A percentile compares a stretch with the other conserved stretches of the same genome.
phyloP scores from a whole-genome alignment of 2,888 invertebrate genomes.

The Melangyna quadrimaculata region DNA sequence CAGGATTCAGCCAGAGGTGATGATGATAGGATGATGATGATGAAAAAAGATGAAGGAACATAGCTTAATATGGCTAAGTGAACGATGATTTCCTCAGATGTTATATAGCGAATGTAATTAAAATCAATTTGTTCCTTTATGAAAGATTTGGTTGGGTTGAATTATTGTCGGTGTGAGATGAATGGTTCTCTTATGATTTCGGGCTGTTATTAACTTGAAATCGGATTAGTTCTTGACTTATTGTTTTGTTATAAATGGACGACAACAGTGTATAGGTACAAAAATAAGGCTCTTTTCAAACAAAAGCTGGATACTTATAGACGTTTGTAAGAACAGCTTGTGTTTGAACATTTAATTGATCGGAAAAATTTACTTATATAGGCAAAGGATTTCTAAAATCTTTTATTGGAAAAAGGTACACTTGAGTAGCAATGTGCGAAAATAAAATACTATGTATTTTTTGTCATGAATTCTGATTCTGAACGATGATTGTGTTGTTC shows the following conservation, averaged over 20 bases:
- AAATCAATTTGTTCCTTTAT: conserved; percentile 55
- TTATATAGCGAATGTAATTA: conserved; percentile 51
- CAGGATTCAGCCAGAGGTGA: not conserved
- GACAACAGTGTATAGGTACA: not conserved
- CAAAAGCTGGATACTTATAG: not conserved
- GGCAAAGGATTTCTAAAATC: not conserved
- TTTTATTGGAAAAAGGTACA: not conserved
- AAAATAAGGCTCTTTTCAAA: not conserved
- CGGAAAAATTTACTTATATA: not conserved
- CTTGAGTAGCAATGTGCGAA: not conserved
- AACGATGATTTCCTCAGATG: conserved; percentile 39
- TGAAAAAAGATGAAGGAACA: conserved; percentile 34
- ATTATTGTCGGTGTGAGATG: not conserved
- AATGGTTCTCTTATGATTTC: conserved; percentile 12
- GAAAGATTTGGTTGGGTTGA: not conserved
- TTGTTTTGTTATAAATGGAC: conserved; percentile 24
- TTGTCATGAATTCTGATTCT: not conserved
- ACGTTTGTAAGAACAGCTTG: not conserved
- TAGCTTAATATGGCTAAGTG: conserved; percentile 31
- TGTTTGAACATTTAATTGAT: conserved; percentile 19
- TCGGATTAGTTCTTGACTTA: conserved; percentile 23
- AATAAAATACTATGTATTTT: not conserved
- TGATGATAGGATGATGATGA: conserved; percentile 27
- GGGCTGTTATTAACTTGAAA: not conserved
- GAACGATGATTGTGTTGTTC: not conserved